Percentiles rank a stretch among this genome's conserved stretches.
Evolutionary conservation across 2,113 vertebrate species (phyloP).

Genomic region (Poeciliopsis occidentalis): DNA sequence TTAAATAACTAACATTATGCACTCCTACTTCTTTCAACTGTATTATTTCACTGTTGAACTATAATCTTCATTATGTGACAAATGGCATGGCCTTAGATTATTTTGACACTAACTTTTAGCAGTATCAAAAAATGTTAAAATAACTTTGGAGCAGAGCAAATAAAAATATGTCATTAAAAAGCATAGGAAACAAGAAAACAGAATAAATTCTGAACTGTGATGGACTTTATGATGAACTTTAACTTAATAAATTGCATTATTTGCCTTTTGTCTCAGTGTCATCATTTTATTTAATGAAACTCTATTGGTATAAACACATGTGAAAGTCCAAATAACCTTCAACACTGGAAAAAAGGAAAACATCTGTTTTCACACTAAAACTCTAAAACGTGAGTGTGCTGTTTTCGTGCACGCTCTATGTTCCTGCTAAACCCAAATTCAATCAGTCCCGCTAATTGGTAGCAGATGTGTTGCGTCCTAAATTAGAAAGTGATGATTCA

Average conservation of each 20-base stretch:
- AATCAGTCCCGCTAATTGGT: slow-evolving; percentile 68
- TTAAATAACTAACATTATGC: too few relatives aligned
- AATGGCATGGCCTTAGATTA: too few relatives aligned
- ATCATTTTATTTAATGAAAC: background rate
- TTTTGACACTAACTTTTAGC: too few relatives aligned
- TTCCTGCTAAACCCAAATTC: slow-evolving; percentile 48
- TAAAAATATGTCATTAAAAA: too few relatives aligned
- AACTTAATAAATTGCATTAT: background rate
- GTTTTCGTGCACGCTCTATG: background rate
- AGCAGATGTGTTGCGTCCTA: slow-evolving; percentile 64
- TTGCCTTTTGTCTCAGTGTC: background rate
- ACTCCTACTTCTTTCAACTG: too few relatives aligned
- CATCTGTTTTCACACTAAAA: slow-evolving; percentile 8
- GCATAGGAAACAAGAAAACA: background rate
- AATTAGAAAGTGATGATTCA: slow-evolving; percentile 71
- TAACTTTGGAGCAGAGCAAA: background rate
- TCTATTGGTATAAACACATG: background rate
- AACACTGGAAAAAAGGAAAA: slow-evolving; percentile 1
- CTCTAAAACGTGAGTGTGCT: slow-evolving; percentile 1
- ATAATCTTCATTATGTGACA: too few relatives aligned
- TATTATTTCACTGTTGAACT: too few relatives aligned
- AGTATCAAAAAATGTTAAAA: background rate
- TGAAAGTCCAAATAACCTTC: slow-evolving; percentile 7
- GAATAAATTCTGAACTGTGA: background rate
- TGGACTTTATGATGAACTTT: background rate